Conservation (phyloP, 37 sponge, comb jelly and placozoan genomes). For the Tethya wilhelma region DNA sequence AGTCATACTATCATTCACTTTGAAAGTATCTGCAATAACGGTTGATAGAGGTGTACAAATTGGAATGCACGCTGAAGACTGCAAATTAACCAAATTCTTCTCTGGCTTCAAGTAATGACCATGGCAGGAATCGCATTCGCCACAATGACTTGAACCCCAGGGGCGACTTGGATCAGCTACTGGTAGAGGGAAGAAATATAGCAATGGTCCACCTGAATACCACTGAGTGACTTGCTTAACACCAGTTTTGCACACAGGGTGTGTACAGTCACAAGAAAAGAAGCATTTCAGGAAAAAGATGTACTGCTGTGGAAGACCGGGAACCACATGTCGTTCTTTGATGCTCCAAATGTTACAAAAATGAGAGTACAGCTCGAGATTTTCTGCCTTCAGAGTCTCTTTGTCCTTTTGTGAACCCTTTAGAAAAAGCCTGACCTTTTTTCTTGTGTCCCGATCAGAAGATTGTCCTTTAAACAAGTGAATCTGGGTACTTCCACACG, state of each 20-base stretch:
- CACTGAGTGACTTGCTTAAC: not conserved
- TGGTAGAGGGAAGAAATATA: slow-evolving; percentile 22
- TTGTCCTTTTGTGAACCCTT: slow-evolving; percentile 26
- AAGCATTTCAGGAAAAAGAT: not conserved
- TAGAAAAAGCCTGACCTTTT: slow-evolving; percentile 11
- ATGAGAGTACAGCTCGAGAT: not conserved
- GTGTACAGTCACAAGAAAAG: not conserved
- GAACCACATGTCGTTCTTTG: not conserved
- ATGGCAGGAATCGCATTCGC: slow-evolving; percentile 5
- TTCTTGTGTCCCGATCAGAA: slow-evolving; percentile 5
- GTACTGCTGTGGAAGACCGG: not conserved
- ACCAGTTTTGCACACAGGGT: slow-evolving; percentile 27
- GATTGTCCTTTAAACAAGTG: slow-evolving; percentile 30
- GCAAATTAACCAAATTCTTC: not conserved
- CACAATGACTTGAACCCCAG: slow-evolving; percentile 8
- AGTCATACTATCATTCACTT: not conserved
- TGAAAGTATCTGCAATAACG: not conserved
- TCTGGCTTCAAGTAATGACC: slow-evolving; percentile 32
- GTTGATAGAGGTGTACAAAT: not conserved
- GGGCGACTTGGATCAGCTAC: slow-evolving; percentile 13
- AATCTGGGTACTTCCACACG: slow-evolving; percentile 39
- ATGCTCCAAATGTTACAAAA: not conserved
- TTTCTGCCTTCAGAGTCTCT: not conserved
- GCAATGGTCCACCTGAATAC: slow-evolving; percentile 12
- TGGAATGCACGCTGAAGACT: not conserved